phyloP scores from a whole-genome alignment of 2,113 vertebrate genomes.

The Glaucidium brasilianum region DNA sequence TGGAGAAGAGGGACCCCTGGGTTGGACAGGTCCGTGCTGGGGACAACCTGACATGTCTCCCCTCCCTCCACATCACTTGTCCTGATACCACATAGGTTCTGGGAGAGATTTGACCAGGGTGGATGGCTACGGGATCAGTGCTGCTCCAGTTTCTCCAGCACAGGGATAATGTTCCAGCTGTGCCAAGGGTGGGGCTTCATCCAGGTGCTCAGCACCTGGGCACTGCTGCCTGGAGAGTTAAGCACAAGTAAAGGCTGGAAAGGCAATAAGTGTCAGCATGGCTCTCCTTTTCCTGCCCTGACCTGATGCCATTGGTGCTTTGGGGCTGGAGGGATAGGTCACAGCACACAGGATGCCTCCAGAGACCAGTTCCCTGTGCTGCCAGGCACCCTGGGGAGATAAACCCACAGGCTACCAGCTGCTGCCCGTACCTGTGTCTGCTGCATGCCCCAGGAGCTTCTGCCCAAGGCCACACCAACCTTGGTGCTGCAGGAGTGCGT shows the following conservation, averaged over 20 bases:
- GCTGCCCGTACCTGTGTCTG: neutral
- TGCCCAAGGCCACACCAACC: fast-evolving
- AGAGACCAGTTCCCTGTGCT: neutral
- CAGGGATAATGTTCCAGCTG: neutral
- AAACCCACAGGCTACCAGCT: fast-evolving
- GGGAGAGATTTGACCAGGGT: neutral
- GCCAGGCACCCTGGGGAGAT: neutral
- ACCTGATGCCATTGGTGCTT: neutral
- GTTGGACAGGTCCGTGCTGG: neutral
- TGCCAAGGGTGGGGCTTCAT: neutral
- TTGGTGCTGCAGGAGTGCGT: fast-evolving
- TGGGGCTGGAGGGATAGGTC: neutral
- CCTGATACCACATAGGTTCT: neutral
- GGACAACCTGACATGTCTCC: neutral
- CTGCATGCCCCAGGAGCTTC: neutral
- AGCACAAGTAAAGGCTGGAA: neutral
- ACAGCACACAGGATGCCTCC: neutral
- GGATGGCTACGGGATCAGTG: neutral
- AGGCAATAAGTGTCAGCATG: neutral
- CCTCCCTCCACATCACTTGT: neutral
- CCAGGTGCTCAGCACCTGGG: neutral
- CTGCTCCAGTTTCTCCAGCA: neutral
- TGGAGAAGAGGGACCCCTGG: neutral
- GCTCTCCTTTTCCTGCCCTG: neutral
- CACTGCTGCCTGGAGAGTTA: neutral